phyloP scores from a whole-genome alignment of 2,113 vertebrate species.

The Nannospalax galili region DNA sequence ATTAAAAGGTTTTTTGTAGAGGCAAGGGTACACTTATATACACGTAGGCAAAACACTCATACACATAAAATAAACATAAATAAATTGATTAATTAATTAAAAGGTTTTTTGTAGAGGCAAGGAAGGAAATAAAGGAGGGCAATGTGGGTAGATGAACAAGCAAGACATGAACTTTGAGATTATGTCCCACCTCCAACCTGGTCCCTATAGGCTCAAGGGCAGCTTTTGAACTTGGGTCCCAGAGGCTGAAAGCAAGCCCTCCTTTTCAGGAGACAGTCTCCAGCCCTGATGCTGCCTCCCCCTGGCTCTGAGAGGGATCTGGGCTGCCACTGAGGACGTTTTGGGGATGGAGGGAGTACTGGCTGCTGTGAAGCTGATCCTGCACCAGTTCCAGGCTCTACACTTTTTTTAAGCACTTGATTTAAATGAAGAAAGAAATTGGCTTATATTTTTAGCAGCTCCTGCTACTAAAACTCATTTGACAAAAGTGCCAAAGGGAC shows the following conservation, averaged over 20 bases:
- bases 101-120: neutral
- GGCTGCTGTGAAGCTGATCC: conserved; percentile 11
- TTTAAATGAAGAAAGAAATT: conserved; percentile 79
- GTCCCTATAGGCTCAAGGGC: neutral
- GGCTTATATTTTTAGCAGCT: conserved; percentile 82
- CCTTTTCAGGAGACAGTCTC: neutral
- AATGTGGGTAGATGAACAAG: neutral
- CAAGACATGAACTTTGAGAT: neutral
- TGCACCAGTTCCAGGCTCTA: conserved; percentile 66
- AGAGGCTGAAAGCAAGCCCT: neutral
- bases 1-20: neutral
- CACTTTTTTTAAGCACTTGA: conserved; percentile 76
- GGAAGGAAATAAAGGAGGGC: neutral
- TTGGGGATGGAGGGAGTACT: neutral
- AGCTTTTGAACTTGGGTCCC: neutral
- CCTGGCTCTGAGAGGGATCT: neutral
- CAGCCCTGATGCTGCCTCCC: neutral
- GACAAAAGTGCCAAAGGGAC: conserved; percentile 82
- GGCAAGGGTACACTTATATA: no score
- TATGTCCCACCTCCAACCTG: neutral
- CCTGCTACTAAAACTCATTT: conserved; percentile 84
- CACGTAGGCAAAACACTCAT: no score
- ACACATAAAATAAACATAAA: no score
- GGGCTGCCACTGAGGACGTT: conserved; percentile 3
- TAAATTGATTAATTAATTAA: no score